Conservation (phyloP, 2,797 vertebrate genomes). For the Buceros bicornis region DNA sequence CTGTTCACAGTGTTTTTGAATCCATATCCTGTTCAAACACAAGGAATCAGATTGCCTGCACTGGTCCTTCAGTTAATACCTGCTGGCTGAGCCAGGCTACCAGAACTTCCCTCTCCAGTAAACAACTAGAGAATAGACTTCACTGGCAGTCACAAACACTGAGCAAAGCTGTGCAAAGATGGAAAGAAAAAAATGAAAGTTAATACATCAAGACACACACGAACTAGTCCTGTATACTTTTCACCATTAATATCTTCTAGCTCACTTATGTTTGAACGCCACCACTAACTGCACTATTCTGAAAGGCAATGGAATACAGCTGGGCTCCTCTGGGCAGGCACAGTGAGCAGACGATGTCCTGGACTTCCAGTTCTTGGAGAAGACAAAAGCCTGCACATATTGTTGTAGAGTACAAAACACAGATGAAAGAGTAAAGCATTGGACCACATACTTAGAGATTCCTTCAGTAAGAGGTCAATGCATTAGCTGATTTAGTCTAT, state of each 20-base stretch:
- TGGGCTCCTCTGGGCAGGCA: not conserved
- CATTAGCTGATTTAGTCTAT: not conserved
- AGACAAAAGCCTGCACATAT: not conserved
- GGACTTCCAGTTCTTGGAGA: not conserved
- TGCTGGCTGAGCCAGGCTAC: not conserved
- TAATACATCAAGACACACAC: not conserved
- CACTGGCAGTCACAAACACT: not conserved
- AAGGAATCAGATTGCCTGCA: not conserved
- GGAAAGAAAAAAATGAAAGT: not conserved
- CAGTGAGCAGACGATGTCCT: not conserved
- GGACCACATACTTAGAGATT: not conserved
- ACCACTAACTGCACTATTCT: not conserved
- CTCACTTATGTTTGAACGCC: not conserved
- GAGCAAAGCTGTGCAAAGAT: not conserved
- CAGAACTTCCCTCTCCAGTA: not conserved
- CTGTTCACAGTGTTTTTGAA: not conserved
- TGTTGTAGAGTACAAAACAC: not conserved
- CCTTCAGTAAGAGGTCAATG: not conserved
- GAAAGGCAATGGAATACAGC: not conserved
- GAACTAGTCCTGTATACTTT: not conserved
- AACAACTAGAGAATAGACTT: not conserved
- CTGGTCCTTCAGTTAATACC: not conserved
- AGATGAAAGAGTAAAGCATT: not conserved
- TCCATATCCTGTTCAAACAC: not conserved
- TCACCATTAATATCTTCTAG: not conserved